phyloP scores from a whole-genome alignment of 2,888 invertebrate species.

The Drosophila nr. medialis region DNA sequence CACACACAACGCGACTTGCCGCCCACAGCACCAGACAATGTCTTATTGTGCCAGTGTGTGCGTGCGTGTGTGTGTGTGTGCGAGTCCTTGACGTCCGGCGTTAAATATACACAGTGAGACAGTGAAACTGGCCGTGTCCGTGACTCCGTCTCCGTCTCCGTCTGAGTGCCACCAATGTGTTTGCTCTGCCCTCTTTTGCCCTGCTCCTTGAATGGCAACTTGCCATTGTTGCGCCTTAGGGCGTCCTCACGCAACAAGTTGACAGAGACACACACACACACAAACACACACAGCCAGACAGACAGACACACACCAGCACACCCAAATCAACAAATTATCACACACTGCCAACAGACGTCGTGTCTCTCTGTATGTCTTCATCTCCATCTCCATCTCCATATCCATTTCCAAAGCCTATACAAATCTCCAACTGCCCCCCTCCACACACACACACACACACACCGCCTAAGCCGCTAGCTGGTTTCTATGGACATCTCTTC shows the following conservation, averaged over 20 bases:
- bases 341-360: constrained; percentile 51
- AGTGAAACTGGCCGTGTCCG: constrained; percentile 37
- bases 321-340: constrained; percentile 73
- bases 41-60: constrained; percentile 51
- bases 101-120: constrained; percentile 51
- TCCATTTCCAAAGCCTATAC: constrained; percentile 1
- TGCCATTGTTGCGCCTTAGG: constrained; percentile 68
- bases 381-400: constrained; percentile 13
- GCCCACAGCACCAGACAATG: constrained; percentile 49
- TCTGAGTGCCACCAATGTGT: constrained; percentile 27
- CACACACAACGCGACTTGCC: constrained; percentile 37
- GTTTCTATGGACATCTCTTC: constrained; percentile 21
- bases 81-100: constrained; percentile 73
- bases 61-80: constrained; percentile 32
- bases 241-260: constrained; percentile 67
- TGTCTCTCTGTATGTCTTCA: constrained; percentile 44
- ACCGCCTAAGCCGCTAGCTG: background rate
- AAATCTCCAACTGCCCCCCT: background rate
- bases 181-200: constrained; percentile 11
- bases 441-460: no score
- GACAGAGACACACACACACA: constrained; percentile 33
- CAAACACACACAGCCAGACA: constrained; percentile 28
- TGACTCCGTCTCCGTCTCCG: constrained; percentile 17
- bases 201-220: constrained; percentile 10
- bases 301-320: constrained; percentile 26